These are phyloP conservation scores for Shargacucullia verbasci DNA, from an alignment of 2,888 invertebrate species.

Conservation along the genomic window DNA sequence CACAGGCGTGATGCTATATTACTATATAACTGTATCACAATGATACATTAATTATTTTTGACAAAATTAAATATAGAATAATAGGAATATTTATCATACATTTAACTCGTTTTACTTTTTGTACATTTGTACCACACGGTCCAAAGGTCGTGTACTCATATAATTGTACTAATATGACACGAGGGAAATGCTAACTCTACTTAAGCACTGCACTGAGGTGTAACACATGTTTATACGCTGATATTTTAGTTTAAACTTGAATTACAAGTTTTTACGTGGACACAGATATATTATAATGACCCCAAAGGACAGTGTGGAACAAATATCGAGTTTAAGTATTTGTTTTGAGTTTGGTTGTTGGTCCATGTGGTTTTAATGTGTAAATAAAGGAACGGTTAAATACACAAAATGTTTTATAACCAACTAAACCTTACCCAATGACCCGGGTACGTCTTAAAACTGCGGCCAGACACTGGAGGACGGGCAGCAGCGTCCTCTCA, in stretches of 20 bases:
- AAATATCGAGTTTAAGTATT: not conserved
- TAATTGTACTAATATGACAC: slow-evolving; percentile 70
- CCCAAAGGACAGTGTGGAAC: not conserved
- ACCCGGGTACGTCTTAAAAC: too few species aligned
- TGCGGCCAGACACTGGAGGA: too few species aligned
- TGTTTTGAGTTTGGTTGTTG: not conserved
- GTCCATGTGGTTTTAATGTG: not conserved
- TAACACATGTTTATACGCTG: slow-evolving; percentile 20
- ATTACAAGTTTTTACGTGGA: slow-evolving; percentile 9
- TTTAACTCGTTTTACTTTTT: not conserved
- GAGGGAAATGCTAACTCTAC: slow-evolving; percentile 59
- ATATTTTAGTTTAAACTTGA: slow-evolving; percentile 37
- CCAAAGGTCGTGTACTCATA: slow-evolving; percentile 49
- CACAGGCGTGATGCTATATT: too few species aligned
- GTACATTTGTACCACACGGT: slow-evolving; percentile 11
- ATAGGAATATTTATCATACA: not conserved
- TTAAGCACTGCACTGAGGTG: slow-evolving; percentile 17
- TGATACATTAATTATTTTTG: too few species aligned
- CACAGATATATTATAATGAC: slow-evolving; percentile 16
- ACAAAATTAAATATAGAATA: too few species aligned
- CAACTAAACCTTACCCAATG: too few species aligned
- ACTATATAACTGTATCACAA: too few species aligned
- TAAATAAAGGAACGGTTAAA: too few species aligned
- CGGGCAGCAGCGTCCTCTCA: too few species aligned
- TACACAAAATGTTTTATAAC: too few species aligned